Evolutionary conservation across 2,888 invertebrate genomes (phyloP).

Genomic region (Metellina segmentata): DNA sequence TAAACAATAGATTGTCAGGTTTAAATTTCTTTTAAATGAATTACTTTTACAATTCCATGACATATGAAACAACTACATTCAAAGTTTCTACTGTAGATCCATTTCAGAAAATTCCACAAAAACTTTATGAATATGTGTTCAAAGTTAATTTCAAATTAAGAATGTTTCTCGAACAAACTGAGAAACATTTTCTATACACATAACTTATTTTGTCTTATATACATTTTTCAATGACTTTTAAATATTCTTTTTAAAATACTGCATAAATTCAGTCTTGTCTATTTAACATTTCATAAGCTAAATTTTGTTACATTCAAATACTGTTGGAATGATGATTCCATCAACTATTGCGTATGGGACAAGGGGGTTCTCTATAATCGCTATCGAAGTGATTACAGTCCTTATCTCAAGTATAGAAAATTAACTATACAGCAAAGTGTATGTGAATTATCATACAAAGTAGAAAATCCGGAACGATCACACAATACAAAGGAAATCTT

Average conservation of each 20-base stretch:
- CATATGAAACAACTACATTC: neutral
- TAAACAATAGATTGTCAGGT: slow-evolving; percentile 21
- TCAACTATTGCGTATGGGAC: neutral
- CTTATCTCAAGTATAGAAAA: neutral
- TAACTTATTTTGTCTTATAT: neutral
- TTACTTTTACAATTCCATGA: neutral
- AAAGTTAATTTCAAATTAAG: neutral
- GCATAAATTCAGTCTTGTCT: slow-evolving; percentile 3
- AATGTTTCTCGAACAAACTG: neutral
- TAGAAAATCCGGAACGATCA: slow-evolving; percentile 1
- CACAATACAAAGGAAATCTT: neutral
- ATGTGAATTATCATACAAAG: slow-evolving; percentile 21
- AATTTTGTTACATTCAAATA: slow-evolving; percentile 27
- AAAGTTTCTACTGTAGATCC: neutral
- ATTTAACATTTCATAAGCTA: slow-evolving; percentile 17
- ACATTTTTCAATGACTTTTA: slow-evolving; percentile 13
- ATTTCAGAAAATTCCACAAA: neutral
- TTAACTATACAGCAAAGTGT: slow-evolving; percentile 18
- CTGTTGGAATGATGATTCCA: neutral
- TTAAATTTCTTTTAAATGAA: slow-evolving; percentile 9
- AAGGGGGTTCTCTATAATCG: neutral
- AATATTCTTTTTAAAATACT: slow-evolving; percentile 23
- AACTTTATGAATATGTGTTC: neutral
- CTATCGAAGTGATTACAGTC: neutral
- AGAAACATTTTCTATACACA: neutral